These are phyloP conservation scores for Neoniphon sammara DNA, from an alignment of 2,797 vertebrate species.

Conservation along the genomic window DNA sequence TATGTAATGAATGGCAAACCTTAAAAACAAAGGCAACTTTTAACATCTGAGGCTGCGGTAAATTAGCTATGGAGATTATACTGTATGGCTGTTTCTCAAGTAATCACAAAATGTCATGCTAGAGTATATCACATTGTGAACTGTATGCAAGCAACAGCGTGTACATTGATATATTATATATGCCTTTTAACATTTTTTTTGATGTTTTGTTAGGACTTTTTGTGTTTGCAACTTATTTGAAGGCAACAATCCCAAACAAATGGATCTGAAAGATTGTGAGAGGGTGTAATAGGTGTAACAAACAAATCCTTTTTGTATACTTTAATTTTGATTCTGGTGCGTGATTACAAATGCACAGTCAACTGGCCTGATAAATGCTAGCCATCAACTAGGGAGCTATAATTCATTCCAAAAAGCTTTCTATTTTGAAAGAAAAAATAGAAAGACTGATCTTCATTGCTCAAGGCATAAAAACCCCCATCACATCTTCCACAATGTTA, in stretches of 20 bases:
- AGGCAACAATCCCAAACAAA: not conserved
- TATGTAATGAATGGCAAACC: not conserved
- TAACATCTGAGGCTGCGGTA: not conserved
- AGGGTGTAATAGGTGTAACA: not conserved
- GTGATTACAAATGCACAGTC: not conserved
- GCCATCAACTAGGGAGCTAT: not conserved
- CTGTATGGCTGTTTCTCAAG: not conserved
- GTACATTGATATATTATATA: too few species aligned
- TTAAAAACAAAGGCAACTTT: not conserved
- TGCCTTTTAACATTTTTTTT: too few species aligned
- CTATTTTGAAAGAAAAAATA: not conserved
- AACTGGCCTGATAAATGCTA: not conserved
- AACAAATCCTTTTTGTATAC: not conserved
- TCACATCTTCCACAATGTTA: too few species aligned
- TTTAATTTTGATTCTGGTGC: not conserved
- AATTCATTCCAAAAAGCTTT: not conserved
- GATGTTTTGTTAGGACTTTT: too few species aligned
- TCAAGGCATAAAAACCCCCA: not conserved
- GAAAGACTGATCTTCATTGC: not conserved
- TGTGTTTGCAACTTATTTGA: not conserved
- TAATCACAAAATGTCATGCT: too few species aligned
- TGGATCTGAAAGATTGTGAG: slow-evolving; percentile 3
- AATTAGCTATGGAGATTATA: not conserved
- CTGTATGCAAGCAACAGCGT: too few species aligned
- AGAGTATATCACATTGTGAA: too few species aligned